A percentile compares a stretch with the other conserved stretches of the same genome.
Conservation (phyloP, 2,888 invertebrate species). For the Ptychoptera contaminata region DNA sequence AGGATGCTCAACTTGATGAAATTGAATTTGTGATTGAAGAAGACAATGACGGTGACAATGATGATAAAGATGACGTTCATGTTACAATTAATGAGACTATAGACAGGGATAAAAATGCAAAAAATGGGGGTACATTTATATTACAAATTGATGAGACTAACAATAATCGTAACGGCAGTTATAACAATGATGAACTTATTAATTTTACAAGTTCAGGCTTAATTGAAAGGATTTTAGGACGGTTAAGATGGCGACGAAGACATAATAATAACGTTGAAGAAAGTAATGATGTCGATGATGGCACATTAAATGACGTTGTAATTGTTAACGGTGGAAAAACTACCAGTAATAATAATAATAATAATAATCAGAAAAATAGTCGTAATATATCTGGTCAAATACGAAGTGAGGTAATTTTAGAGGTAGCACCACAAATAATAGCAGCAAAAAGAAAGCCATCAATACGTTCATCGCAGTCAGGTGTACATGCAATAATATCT, state of each 20-base stretch:
- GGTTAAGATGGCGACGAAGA: conserved; percentile 8
- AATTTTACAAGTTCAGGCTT: conserved; percentile 8
- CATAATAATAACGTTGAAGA: neutral
- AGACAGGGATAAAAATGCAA: no score
- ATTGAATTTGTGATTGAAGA: neutral
- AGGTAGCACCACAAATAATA: no score
- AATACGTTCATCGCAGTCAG: neutral
- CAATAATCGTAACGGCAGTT: conserved; percentile 9
- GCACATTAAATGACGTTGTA: no score
- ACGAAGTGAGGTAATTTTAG: no score
- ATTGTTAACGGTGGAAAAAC: no score
- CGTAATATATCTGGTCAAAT: no score
- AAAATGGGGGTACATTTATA: no score
- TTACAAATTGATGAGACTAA: conserved; percentile 8
- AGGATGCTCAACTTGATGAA: no score
- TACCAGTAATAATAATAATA: no score
- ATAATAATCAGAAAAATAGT: no score
- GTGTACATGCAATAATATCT: neutral
- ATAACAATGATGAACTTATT: conserved; percentile 6
- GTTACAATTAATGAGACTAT: no score
- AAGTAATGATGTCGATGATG: neutral
- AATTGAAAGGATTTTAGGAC: conserved; percentile 7
- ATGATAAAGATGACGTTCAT: neutral
- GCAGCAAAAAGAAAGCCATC: neutral
- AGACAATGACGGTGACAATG: neutral